Base-by-base conservation (phyloP, 2,888 invertebrate genomes). In the Macrophya alboannulata region DNA sequence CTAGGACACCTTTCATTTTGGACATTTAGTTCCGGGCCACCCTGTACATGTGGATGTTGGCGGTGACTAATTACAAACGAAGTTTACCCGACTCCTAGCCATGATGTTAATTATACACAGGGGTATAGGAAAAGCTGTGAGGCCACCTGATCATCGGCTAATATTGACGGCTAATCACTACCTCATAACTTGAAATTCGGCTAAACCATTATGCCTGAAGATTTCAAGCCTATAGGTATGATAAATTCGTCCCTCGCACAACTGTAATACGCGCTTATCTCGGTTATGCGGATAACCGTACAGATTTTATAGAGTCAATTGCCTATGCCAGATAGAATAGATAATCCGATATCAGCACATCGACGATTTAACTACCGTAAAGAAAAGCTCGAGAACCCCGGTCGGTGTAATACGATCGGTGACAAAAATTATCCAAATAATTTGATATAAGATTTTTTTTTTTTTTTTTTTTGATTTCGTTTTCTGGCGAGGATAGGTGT, bases 161-260 rank as follows among this genome's bases (percentile, higher is more conserved):
- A 45, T 74, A 74, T 74, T 74, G 72, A 74, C 21, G 45, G 45
- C 21, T 74, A 74, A 74, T 74, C 40, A 74, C 72, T 74, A 21
- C 8, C 9, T 74, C 45, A 25, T 43, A 43, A 74, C 12, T 74
- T 12, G 21, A 12, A 45, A 74, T 74, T 45, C 12, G 40, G 43
- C 31, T 10, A 45, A 68, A 74, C 45, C n/a, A n/a, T n/a, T n/a
- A n/a, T 74, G 45, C 25, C 72, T 21, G 10, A 74, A 74, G 72
- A n/a, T 74, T 45, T 10, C 72, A 8, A 45, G 72, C 72, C 72
- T 74, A 37, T 68, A 68, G 37, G 10, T 37, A 68, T 68, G 17
- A 43, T 45, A 74, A 43, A 45, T 74, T 43, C 21, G 40, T 45
- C 45, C n/a, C 25, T 21, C 45, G 12, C 10, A 74, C 72, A 45